phyloP scores from a whole-genome alignment of 2,113 vertebrate genomes.

The Paradoxurus hermaphroditus region DNA sequence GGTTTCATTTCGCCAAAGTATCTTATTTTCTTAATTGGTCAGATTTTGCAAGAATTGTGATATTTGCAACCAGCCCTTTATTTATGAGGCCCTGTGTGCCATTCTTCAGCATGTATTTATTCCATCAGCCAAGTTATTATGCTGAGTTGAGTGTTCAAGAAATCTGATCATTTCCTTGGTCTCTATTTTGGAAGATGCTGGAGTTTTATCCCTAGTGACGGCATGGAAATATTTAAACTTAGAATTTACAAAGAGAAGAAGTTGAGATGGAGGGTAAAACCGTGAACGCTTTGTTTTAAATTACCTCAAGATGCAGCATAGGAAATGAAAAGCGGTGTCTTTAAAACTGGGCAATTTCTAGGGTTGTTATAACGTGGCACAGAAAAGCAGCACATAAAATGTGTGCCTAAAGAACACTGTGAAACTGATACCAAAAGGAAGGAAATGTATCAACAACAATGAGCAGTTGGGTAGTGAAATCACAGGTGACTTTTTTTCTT shows the following conservation, averaged over 20 bases:
- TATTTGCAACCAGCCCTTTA: not conserved
- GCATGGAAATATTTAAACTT: slow-evolving; percentile 53
- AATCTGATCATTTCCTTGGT: slow-evolving; percentile 73
- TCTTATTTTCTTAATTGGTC: not conserved
- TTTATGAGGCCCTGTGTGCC: not conserved
- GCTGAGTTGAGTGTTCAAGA: slow-evolving; percentile 68
- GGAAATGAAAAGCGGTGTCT: not conserved
- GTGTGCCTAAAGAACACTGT: not conserved
- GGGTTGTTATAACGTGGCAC: not conserved
- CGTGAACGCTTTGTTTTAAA: not conserved
- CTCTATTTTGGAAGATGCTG: slow-evolving; percentile 78
- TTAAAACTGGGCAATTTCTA: not conserved
- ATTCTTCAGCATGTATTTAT: not conserved
- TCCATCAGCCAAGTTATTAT: slow-evolving; percentile 40
- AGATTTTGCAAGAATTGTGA: not conserved
- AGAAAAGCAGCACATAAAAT: not conserved
- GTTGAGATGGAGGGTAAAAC: not conserved
- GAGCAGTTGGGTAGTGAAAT: not conserved
- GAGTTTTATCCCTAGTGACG: slow-evolving; percentile 69
- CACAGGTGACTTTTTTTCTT: not conserved
- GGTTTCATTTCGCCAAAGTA: not conserved
- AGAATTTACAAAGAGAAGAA: slow-evolving; percentile 56
- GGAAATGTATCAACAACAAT: not conserved
- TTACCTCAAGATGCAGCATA: not conserved
- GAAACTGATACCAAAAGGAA: not conserved